Evolutionary conservation across 2,113 vertebrate species (phyloP).

Genomic region (Phyllostomus discolor): DNA sequence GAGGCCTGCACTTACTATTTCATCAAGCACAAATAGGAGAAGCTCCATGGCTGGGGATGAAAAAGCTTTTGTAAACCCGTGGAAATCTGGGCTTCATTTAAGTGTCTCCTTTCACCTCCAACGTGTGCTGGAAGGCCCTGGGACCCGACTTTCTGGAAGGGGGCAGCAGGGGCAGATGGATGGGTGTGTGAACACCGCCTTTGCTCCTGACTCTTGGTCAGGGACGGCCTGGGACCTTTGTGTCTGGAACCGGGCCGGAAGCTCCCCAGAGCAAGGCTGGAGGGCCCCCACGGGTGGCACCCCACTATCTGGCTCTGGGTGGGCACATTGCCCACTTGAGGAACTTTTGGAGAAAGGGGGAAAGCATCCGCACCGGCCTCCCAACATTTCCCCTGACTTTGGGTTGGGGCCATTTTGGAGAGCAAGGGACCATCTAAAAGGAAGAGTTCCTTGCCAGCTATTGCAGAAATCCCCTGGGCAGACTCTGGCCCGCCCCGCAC

Average conservation of each 20-base stretch:
- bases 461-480: neutral
- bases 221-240: neutral
- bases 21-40: neutral
- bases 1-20: neutral
- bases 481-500: rapidly evolving
- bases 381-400: neutral
- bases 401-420: neutral
- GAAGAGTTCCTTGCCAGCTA: neutral
- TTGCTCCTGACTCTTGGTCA: neutral
- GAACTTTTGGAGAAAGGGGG: neutral
- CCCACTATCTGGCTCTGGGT: neutral
- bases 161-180: neutral
- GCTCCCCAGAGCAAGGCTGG: neutral
- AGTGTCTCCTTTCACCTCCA: neutral
- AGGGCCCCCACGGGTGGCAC: no score
- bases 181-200: neutral
- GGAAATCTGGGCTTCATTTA: neutral
- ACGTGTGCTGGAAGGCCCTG: neutral
- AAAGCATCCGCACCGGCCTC: neutral
- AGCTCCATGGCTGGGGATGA: neutral
- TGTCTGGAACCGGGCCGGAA: neutral
- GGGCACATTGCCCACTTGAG: rapidly evolving
- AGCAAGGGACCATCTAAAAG: neutral
- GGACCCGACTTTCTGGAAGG: neutral
- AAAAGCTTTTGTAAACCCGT: neutral